These are phyloP conservation scores for Plebejus anna DNA, from an alignment of 2,888 invertebrate species.

Conservation along the genomic window DNA sequence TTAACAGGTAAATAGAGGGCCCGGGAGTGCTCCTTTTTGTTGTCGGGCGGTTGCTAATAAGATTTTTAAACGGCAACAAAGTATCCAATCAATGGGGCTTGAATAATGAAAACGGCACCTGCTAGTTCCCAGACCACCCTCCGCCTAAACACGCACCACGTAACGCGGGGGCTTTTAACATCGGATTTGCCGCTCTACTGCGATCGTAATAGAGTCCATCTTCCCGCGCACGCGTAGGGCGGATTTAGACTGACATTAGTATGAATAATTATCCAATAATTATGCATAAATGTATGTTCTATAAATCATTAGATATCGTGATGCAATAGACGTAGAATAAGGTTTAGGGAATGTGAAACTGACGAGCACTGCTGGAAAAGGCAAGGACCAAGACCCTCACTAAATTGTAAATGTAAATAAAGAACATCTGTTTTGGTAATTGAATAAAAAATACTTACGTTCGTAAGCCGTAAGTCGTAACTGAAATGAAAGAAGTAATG, in stretches of 20 bases:
- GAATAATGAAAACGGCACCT: conserved; percentile 79
- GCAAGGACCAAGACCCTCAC: not conserved
- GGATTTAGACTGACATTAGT: conserved; percentile 56
- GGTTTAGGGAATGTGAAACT: conserved; percentile 16
- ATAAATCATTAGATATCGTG: conserved; percentile 6
- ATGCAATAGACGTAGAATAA: conserved; percentile 49
- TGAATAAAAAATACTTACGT: not conserved
- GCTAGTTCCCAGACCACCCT: conserved; percentile 71
- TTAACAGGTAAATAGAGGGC: conserved; percentile 72
- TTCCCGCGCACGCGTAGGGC: conserved; percentile 37
- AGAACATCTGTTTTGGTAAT: not conserved
- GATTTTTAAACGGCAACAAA: conserved; percentile 79
- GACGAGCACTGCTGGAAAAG: not conserved
- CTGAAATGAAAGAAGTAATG: not conserved
- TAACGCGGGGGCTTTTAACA: conserved; percentile 46
- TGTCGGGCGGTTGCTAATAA: conserved; percentile 75
- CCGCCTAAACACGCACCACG: conserved; percentile 67
- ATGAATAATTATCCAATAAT: conserved; percentile 71
- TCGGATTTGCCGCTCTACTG: conserved; percentile 50
- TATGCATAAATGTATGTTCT: conserved; percentile 63
- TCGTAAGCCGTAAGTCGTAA: not conserved
- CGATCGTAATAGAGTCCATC: conserved; percentile 46
- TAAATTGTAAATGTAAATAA: not conserved
- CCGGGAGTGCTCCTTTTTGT: conserved; percentile 61
- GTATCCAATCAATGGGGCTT: conserved; percentile 79